These are phyloP conservation scores for Chelonoidis abingdonii DNA, from an alignment of 2,113 vertebrate species.

Conservation along the genomic window DNA sequence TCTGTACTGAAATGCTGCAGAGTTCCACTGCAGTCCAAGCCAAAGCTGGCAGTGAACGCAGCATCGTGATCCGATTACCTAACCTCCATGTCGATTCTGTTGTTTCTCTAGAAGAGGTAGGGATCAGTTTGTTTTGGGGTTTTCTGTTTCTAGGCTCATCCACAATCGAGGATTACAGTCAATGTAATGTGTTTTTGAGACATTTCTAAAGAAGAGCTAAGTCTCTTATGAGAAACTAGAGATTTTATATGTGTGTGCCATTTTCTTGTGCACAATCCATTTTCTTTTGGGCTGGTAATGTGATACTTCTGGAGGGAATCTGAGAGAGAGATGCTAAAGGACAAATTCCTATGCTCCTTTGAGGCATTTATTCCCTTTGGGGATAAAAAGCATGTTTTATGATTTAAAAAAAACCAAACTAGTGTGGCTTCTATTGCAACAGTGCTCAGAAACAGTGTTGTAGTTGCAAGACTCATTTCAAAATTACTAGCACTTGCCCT, in stretches of 20 bases:
- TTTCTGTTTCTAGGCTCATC: not conserved
- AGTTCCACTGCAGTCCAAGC: conserved; percentile 68
- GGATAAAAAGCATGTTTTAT: not conserved
- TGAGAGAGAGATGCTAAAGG: not conserved
- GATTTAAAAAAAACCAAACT: not conserved
- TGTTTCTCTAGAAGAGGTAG: conserved; percentile 94
- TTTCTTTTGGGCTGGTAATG: not conserved
- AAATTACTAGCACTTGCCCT: not conserved
- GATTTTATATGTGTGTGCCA: not conserved
- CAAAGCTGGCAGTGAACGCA: conserved; percentile 70
- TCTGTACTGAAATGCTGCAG: conserved; percentile 92
- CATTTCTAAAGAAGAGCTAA: not conserved
- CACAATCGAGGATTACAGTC: not conserved
- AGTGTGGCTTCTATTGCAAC: not conserved
- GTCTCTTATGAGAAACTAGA: not conserved
- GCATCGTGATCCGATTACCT: conserved; percentile 83
- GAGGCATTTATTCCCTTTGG: not conserved
- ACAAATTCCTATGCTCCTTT: not conserved
- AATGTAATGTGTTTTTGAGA: not conserved
- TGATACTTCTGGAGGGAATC: not conserved
- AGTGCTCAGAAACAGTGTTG: not conserved
- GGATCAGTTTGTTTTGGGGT: not conserved
- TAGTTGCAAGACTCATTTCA: not conserved
- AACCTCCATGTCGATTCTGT: conserved; percentile 90
- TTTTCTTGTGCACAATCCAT: not conserved